Evolutionary conservation across 2,113 vertebrate genomes (phyloP).

Genomic region (Ptyas mucosa): DNA sequence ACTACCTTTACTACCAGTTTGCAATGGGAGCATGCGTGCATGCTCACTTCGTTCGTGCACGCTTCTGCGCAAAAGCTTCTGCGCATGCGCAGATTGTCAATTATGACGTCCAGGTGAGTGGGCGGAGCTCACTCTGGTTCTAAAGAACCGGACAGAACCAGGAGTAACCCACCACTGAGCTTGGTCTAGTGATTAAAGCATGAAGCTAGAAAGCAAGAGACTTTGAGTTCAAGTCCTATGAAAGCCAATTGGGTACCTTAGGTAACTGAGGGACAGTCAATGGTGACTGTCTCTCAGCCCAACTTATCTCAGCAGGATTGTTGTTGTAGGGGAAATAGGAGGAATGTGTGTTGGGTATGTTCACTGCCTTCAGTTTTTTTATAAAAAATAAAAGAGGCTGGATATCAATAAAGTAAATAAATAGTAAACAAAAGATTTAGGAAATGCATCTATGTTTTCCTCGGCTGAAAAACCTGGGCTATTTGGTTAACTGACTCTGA

Average conservation of each 20-base stretch:
- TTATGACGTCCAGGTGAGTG: too few species aligned
- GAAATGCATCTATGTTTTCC: neutral
- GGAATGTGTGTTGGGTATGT: neutral
- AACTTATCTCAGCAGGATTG: neutral
- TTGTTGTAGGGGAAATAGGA: neutral
- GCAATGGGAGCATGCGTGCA: too few species aligned
- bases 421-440: neutral
- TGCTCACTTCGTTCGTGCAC: too few species aligned
- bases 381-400: neutral
- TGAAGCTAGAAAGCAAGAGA: neutral
- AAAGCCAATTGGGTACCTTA: neutral
- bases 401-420: neutral
- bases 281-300: neutral
- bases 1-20: too few species aligned
- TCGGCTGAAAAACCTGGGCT: neutral
- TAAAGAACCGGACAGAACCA: too few species aligned
- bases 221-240: neutral
- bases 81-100: too few species aligned
- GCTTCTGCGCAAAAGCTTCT: too few species aligned
- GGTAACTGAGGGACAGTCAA: neutral
- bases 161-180: too few species aligned
- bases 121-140: too few species aligned
- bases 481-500: neutral
- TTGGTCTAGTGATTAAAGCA: neutral
- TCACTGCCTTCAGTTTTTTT: neutral